These are phyloP conservation scores for Ridgeia piscesae DNA, from an alignment of 1,140 invertebrate species.

Conservation along the genomic window DNA sequence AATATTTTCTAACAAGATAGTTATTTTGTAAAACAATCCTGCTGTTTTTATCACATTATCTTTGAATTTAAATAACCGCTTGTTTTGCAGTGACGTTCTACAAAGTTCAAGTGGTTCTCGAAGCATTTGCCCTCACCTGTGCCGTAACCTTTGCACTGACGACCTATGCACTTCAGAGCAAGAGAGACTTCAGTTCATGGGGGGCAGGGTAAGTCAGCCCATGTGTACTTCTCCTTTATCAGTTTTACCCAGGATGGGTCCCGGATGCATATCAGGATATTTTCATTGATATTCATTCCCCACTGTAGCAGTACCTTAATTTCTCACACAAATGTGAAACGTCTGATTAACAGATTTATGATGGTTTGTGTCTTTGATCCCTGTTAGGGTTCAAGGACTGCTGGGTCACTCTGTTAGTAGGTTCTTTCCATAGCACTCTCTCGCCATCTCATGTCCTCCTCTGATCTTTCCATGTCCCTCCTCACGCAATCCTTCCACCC, in stretches of 20 bases:
- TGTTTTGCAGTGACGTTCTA: conserved; percentile 68
- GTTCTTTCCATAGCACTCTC: too few relatives aligned
- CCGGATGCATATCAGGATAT: background rate
- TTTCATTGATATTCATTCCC: background rate
- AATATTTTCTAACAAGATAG: background rate
- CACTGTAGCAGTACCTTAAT: background rate
- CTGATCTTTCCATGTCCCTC: too few relatives aligned
- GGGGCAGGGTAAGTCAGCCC: conserved; percentile 57
- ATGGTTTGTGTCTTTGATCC: too few relatives aligned
- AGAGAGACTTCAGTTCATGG: conserved; percentile 76
- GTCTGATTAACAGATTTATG: background rate
- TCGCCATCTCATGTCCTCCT: too few relatives aligned
- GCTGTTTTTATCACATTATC: background rate
- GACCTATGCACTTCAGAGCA: conserved; percentile 78
- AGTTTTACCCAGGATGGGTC: too few relatives aligned
- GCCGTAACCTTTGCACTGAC: conserved; percentile 72
- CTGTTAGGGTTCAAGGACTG: too few relatives aligned
- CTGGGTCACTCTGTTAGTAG: too few relatives aligned
- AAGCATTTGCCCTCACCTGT: conserved; percentile 75
- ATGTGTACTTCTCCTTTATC: background rate
- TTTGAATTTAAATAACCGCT: background rate
- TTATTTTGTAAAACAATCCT: background rate
- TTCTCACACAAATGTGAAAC: background rate
- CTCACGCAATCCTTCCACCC: too few relatives aligned
- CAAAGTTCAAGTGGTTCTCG: conserved; percentile 70